Evolutionary conservation across 2,888 invertebrate species (phyloP).

Genomic region (Nymphalis urticae): DNA sequence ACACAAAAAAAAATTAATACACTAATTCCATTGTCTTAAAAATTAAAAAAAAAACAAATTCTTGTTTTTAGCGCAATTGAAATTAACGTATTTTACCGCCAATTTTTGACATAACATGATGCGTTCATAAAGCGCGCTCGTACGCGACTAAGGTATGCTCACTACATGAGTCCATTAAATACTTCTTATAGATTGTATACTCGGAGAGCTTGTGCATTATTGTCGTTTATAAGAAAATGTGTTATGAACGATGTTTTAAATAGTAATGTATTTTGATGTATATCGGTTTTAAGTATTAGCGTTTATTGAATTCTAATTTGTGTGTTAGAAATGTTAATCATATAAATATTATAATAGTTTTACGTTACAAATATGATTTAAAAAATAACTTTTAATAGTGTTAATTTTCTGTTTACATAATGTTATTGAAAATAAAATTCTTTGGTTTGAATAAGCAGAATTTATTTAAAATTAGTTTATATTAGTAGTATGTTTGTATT

Average conservation of each 20-base stretch:
- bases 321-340: conserved; percentile 4
- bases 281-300: conserved; percentile 13
- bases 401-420: too few relatives aligned
- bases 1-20: conserved; percentile 11
- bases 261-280: conserved; percentile 14
- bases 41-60: conserved; percentile 17
- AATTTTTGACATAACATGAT: conserved; percentile 39
- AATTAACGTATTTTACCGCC: conserved; percentile 45
- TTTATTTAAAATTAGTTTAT: too few relatives aligned
- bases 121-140: conserved; percentile 40
- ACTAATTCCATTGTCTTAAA: conserved; percentile 16
- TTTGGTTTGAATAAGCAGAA: too few relatives aligned
- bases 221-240: conserved; percentile 24
- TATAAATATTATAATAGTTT: neutral
- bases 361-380: too few relatives aligned
- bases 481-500: too few relatives aligned
- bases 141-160: conserved; percentile 44
- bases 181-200: conserved; percentile 17
- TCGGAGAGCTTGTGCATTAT: conserved; percentile 11
- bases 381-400: too few relatives aligned
- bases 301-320: conserved; percentile 11
- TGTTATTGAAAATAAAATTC: too few relatives aligned
- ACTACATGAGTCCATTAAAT: conserved; percentile 33
- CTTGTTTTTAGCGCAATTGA: neutral
- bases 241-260: conserved; percentile 21